Percentiles rank a stretch among this genome's conserved stretches.
Evolutionary conservation across 2,888 invertebrate genomes (phyloP).

Genomic region (Ormyrus pomaceus): DNA sequence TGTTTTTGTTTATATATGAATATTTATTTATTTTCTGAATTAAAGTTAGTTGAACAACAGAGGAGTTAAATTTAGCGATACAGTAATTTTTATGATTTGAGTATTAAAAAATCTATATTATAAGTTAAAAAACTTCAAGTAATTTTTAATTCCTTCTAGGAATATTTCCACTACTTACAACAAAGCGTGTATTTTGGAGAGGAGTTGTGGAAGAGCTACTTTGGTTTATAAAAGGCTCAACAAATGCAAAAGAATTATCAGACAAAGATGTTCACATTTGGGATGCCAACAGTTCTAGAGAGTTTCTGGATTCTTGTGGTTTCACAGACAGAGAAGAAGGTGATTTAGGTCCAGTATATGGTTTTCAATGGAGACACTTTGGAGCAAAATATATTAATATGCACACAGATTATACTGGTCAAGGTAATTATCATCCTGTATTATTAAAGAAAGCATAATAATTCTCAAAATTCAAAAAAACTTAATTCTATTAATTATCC

Average conservation of each 20-base stretch:
- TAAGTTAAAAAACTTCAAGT: background rate
- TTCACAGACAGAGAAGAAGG: slow-evolving; percentile 92
- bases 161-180: slow-evolving; percentile 92
- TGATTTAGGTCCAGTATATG: slow-evolving; percentile 97
- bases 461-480: background rate
- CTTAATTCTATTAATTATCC: background rate
- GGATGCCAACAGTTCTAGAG: slow-evolving; percentile 95
- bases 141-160: slow-evolving; percentile 65
- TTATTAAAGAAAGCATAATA: background rate
- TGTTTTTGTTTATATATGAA: background rate
- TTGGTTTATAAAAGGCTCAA: slow-evolving; percentile 95
- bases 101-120: background rate
- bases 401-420: slow-evolving; percentile 86
- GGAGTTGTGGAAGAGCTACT: slow-evolving; percentile 94
- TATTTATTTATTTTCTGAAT: background rate
- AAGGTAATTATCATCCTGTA: slow-evolving; percentile 68
- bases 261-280: slow-evolving; percentile 93
- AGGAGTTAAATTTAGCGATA: background rate
- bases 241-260: slow-evolving; percentile 89
- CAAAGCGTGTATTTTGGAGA: slow-evolving; percentile 94
- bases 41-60: background rate
- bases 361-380: slow-evolving; percentile 99
- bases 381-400: slow-evolving; percentile 92
- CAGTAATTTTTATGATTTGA: background rate
- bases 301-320: slow-evolving; percentile 91